These are phyloP conservation scores for Himalopsyche kuldschensis DNA, from an alignment of 2,888 invertebrate genomes.

Conservation along the genomic window DNA sequence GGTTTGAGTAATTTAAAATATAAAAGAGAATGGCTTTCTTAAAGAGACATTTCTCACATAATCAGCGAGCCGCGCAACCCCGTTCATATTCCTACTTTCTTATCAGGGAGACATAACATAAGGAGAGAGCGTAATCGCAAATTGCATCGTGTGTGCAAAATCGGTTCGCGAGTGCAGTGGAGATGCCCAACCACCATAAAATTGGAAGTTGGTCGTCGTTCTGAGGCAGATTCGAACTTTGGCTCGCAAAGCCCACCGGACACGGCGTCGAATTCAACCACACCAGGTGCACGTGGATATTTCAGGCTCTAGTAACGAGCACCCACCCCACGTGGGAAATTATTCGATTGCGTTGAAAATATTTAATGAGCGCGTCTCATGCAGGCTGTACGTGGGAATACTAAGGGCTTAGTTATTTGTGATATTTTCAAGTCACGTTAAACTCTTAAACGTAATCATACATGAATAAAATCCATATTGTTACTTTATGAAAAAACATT, in stretches of 20 bases:
- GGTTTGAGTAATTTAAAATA: background rate
- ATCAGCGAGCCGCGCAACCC: slow-evolving; percentile 12
- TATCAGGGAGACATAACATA: slow-evolving; percentile 4
- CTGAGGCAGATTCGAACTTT: slow-evolving; percentile 50
- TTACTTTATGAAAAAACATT: too few species aligned
- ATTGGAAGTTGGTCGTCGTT: slow-evolving; percentile 60
- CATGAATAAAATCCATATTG: too few species aligned
- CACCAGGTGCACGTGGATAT: background rate
- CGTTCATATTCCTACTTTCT: slow-evolving; percentile 21
- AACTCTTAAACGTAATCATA: too few species aligned
- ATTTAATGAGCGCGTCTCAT: background rate
- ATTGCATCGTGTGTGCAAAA: slow-evolving; percentile 41
- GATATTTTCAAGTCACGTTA: too few species aligned
- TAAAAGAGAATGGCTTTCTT: background rate
- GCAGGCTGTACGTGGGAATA: background rate
- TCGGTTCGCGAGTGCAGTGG: slow-evolving; percentile 45
- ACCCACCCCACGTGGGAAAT: background rate
- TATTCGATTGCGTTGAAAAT: background rate
- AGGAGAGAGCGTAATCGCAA: slow-evolving; percentile 34
- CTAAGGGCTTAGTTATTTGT: background rate
- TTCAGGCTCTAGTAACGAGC: background rate
- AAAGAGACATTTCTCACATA: background rate
- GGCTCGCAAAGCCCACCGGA: background rate
- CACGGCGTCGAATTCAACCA: background rate
- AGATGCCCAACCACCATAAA: slow-evolving; percentile 62